These are phyloP conservation scores for Drosophila funebris DNA, from an alignment of 1,140 invertebrate species.

Conservation along the genomic window DNA sequence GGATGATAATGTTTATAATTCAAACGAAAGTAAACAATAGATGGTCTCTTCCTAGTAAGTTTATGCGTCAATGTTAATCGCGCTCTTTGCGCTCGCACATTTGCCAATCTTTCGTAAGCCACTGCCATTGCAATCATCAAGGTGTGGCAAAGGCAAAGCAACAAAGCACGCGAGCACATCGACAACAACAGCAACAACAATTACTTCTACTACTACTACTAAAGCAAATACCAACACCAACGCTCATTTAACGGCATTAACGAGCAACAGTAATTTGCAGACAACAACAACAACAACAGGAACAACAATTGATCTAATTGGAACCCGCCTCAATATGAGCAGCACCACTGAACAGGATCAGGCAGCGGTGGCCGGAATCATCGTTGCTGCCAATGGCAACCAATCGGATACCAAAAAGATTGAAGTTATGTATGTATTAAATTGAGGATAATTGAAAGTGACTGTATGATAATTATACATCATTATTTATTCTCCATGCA, in stretches of 20 bases:
- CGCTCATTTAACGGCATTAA: conserved; percentile 45
- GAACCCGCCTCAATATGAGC: conserved; percentile 57
- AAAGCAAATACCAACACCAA: conserved; percentile 19
- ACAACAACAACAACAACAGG: conserved; percentile 10
- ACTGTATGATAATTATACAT: neutral
- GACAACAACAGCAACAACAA: conserved; percentile 29
- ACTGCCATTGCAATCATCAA: conserved; percentile 45
- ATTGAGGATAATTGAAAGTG: too few species aligned
- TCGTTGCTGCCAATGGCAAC: conserved; percentile 61
- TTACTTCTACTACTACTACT: conserved; percentile 15
- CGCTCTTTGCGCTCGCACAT: conserved; percentile 74
- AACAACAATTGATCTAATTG: conserved; percentile 15
- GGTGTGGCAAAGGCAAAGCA: conserved; percentile 67
- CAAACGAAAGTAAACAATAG: conserved; percentile 34
- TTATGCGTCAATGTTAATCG: conserved; percentile 78
- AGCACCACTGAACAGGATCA: conserved; percentile 51
- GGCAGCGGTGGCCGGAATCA: conserved; percentile 8
- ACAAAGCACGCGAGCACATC: conserved; percentile 36
- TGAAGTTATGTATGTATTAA: conserved; percentile 57
- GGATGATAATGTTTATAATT: conserved; percentile 26
- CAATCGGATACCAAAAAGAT: conserved; percentile 46
- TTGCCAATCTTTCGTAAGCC: conserved; percentile 73
- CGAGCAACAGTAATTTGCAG: conserved; percentile 49
- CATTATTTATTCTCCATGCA: neutral
- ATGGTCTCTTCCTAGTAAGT: conserved; percentile 55